Base-by-base conservation (phyloP, 2,888 invertebrate species). In the Aspidiotus destructor region DNA sequence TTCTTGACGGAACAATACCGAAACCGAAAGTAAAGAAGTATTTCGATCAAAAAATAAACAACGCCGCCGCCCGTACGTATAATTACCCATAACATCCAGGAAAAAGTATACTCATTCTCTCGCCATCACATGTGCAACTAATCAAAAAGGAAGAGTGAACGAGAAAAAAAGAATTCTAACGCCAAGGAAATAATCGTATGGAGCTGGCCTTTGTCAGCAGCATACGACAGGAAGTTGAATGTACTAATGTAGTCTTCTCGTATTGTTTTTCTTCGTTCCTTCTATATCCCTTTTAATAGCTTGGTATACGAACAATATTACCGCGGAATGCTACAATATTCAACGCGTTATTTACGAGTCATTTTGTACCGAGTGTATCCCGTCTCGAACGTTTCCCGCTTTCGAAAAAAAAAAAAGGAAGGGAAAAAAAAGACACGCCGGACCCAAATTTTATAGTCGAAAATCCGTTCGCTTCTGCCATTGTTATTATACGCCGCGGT, bases 151-250 rank as follows among this genome's bases (percentile, higher is more conserved):
- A 28, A 28, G 28, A 28, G 28, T 28, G 28, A 28, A 5, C 28
- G 28, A 67, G 57, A 17, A 57, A 8, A 48, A 61, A 60, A 16
- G 17, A 41, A 41, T 42, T 42, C 41, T 42, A 15, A n/a, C 41
- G 48, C 67, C 58, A 60, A 67, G 67, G 67, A 67, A 67, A 67
- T 67, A 67, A 67, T 67, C 44, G 67, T 63, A 48, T 17, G 44
- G 60, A 48, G 41, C 58, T 58, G 67, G 42, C 67, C 58, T 67
- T 67, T 67, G 67, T 67, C 28, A 28, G 28, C 28, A 28, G 5
- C 28, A 28, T 52, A 40, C 52, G 67, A 60, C 67, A 67, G 67
- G 67, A 67, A 67, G 67, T 67, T 57, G 67, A 58, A 67, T 60
- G 60, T 58, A 58, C 55, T 57, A 67, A 67, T 60, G 60, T 57